These are phyloP conservation scores for Megaptera novaeangliae DNA, from an alignment of 2,113 vertebrate species.

Conservation along the genomic window DNA sequence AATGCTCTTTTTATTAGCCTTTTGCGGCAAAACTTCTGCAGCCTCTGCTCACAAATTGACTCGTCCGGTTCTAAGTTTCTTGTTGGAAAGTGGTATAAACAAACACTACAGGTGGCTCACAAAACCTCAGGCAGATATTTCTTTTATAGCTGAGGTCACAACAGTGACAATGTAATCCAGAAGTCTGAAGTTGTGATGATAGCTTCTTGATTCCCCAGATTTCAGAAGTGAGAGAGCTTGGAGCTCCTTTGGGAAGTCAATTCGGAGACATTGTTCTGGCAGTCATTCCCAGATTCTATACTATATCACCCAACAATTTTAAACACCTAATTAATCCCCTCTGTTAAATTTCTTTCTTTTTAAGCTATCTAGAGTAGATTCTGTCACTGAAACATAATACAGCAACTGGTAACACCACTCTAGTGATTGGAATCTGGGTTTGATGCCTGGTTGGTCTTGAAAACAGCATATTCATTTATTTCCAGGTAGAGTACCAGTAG, in stretches of 20 bases:
- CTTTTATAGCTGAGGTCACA: background rate
- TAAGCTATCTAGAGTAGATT: background rate
- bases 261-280: background rate
- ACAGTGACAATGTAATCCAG: background rate
- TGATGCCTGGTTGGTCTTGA: background rate
- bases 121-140: background rate
- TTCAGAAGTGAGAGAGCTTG: background rate
- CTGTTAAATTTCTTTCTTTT: background rate
- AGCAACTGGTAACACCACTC: background rate
- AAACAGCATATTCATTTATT: background rate
- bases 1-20: background rate
- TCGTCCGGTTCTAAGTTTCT: background rate
- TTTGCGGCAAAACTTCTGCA: background rate
- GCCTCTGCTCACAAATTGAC: background rate
- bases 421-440: background rate
- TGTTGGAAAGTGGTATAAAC: background rate
- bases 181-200: background rate
- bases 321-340: background rate
- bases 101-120: background rate
- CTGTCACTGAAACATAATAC: background rate
- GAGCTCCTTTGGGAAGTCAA: background rate
- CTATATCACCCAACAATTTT: background rate
- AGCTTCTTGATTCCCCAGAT: background rate
- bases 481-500: background rate
- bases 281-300: background rate